Evolutionary conservation across 2,113 vertebrate genomes (phyloP).

Genomic region (Oxygymnocypris stewartii): DNA sequence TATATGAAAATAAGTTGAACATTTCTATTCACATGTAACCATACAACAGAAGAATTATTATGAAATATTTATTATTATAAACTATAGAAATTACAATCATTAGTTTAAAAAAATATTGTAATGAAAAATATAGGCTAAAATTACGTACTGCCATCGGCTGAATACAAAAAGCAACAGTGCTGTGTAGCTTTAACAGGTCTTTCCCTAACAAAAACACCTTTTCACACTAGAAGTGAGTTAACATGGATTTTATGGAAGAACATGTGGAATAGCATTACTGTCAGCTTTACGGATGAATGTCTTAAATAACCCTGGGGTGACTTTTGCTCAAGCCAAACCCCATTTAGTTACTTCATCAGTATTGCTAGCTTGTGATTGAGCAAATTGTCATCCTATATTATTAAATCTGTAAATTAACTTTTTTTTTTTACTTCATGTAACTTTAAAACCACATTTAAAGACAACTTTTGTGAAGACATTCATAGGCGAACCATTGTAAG

Average conservation of each 20-base stretch:
- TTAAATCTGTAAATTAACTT: background rate
- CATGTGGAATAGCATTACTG: background rate
- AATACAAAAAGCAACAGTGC: background rate
- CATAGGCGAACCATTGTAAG: constrained; percentile 31
- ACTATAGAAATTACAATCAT: background rate
- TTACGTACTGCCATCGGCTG: background rate
- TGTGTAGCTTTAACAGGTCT: background rate
- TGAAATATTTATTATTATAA: background rate
- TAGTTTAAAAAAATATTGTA: background rate
- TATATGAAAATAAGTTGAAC: background rate
- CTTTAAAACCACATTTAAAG: background rate
- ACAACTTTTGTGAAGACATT: background rate
- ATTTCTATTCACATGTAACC: background rate
- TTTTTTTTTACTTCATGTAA: no score
- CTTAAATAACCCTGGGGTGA: background rate
- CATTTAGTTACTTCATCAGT: background rate
- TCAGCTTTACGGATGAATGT: background rate
- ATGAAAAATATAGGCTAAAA: background rate
- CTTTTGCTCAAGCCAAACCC: no score
- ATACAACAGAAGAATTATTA: background rate
- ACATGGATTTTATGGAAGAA: background rate
- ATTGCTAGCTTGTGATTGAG: background rate
- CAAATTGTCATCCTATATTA: background rate
- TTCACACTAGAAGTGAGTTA: background rate
- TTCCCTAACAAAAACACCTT: background rate